Percentiles rank a stretch among this genome's conserved stretches.
phyloP scores from a whole-genome alignment of 2,113 vertebrate species.

The Cebidichthys violaceus region DNA sequence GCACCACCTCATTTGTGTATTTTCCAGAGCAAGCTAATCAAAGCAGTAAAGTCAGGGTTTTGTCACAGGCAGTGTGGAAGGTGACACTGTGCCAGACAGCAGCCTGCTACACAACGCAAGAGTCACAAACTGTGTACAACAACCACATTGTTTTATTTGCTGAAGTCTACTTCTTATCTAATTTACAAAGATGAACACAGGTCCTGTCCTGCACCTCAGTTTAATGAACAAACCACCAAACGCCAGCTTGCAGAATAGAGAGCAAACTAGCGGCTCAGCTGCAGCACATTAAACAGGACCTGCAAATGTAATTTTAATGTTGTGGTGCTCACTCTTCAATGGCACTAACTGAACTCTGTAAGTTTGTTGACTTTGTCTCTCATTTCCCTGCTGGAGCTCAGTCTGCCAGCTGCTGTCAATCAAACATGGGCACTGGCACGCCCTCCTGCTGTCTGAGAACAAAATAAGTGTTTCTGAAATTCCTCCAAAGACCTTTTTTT shows the following conservation, averaged over 20 bases:
- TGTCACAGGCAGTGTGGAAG: background rate
- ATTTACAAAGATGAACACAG: background rate
- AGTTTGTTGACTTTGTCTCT: background rate
- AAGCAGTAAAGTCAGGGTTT: background rate
- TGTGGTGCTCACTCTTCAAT: background rate
- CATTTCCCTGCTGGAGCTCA: background rate
- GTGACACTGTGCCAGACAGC: background rate
- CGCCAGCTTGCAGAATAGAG: background rate
- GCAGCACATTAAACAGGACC: slow-evolving; percentile 1
- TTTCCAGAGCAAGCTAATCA: background rate
- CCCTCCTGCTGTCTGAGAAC: background rate
- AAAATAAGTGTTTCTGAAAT: background rate
- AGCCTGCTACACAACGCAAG: background rate
- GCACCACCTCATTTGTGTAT: background rate
- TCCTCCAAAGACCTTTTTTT: background rate
- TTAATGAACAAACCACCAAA: background rate
- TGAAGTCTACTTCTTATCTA: background rate
- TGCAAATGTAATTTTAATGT: background rate
- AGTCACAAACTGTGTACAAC: background rate
- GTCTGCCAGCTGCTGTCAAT: slow-evolving; percentile 1
- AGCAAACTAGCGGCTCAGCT: background rate
- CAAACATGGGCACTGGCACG: no score
- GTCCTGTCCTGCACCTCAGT: background rate
- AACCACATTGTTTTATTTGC: background rate
- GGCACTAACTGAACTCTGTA: background rate